Percentiles rank a stretch among this genome's conserved stretches.
Conservation (phyloP, 2,113 vertebrate genomes). For the Cervus canadensis region DNA sequence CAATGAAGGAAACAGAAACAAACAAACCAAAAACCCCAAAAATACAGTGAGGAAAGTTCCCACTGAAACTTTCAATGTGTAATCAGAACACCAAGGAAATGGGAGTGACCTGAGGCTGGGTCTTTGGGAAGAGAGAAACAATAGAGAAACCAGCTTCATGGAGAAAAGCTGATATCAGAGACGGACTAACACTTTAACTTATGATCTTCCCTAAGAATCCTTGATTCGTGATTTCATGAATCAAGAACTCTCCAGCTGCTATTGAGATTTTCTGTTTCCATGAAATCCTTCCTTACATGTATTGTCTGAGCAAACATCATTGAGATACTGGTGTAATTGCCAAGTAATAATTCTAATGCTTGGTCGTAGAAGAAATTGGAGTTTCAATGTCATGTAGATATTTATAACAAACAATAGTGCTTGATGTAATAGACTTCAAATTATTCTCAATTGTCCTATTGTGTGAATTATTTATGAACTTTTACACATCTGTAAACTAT, state of each 20-base stretch:
- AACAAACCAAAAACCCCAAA: not conserved
- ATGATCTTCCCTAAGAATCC: not conserved
- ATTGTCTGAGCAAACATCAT: not conserved
- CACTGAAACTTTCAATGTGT: too few relatives aligned
- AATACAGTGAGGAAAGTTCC: not conserved
- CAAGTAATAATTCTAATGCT: constrained; percentile 47
- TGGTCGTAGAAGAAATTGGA: not conserved
- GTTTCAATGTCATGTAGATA: constrained; percentile 51
- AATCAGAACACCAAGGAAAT: not conserved
- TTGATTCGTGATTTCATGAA: not conserved
- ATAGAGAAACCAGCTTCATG: fast-evolving
- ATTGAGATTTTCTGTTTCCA: not conserved
- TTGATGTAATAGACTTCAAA: constrained; percentile 62
- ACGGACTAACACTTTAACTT: not conserved
- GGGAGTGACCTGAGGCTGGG: fast-evolving
- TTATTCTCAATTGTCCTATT: constrained; percentile 66
- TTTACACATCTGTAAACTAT: constrained; percentile 66
- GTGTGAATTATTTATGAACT: constrained; percentile 73
- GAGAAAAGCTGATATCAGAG: not conserved
- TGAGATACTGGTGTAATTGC: constrained; percentile 2
- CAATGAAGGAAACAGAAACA: not conserved
- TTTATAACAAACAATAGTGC: constrained; percentile 68
- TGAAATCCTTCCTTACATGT: not conserved
- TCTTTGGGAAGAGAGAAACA: not conserved
- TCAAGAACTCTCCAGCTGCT: not conserved